phyloP scores from a whole-genome alignment of 2,888 invertebrate genomes.

The Sylvicola cinctus region DNA sequence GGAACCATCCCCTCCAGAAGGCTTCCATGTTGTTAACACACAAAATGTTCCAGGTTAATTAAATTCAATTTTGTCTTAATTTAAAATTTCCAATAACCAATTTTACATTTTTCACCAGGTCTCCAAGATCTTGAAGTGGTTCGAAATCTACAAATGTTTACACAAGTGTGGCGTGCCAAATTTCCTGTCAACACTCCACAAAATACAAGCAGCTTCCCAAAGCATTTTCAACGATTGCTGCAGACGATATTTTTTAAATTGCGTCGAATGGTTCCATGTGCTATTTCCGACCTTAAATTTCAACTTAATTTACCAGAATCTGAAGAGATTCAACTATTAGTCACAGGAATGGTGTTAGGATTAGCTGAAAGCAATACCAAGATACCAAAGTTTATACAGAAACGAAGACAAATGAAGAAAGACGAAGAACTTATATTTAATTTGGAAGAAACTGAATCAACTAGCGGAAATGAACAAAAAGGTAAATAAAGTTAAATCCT shows the following conservation, averaged over 20 bases:
- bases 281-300: slow-evolving; percentile 61
- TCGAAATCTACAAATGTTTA: slow-evolving; percentile 60
- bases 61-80: too few species aligned
- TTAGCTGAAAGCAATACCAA: slow-evolving; percentile 40
- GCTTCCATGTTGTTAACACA: slow-evolving; percentile 60
- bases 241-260: slow-evolving; percentile 76
- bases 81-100: too few species aligned
- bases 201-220: slow-evolving; percentile 30
- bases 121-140: slow-evolving; percentile 43
- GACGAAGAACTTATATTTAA: slow-evolving; percentile 70
- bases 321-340: slow-evolving; percentile 44
- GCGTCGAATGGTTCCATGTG: slow-evolving; percentile 70
- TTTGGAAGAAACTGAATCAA: slow-evolving; percentile 54
- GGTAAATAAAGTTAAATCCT: too few species aligned
- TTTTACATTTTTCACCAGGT: too few species aligned
- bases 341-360: slow-evolving; percentile 62
- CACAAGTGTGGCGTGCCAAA: slow-evolving; percentile 57
- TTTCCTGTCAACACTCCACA: slow-evolving; percentile 29
- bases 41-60: slow-evolving; percentile 53
- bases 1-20: slow-evolving; percentile 52
- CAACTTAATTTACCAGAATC: slow-evolving; percentile 74
- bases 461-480: slow-evolving; percentile 8
- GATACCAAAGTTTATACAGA: slow-evolving; percentile 21
- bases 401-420: slow-evolving; percentile 12
- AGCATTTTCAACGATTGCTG: slow-evolving; percentile 33